Evolutionary conservation across 2,888 invertebrate species (phyloP), one percentile per base, ranked within the genome.

Genomic region (Metellina segmentata): DNA sequence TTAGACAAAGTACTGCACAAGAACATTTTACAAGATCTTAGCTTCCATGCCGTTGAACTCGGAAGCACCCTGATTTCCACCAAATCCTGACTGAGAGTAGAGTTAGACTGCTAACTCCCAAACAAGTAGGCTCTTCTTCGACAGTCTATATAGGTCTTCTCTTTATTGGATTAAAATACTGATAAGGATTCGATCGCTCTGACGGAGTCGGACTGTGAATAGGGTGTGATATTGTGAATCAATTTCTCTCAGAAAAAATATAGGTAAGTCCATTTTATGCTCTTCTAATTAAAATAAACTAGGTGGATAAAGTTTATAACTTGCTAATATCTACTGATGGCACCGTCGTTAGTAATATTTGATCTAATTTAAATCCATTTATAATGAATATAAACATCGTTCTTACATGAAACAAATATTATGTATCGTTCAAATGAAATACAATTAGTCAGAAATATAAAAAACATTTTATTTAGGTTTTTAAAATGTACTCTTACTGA

Each of bases 101-200:
- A 61, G 61, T 16, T 16, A 61, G 61, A 61, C 61, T 61, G 61
- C 0, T 61, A 61, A 61, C 61, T 16, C 61, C 61, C 13, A 61
- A 61, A 61, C 61, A 61, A 61, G 61, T 13, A 5, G 13, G 61
- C 16, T 8, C 61, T 16, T 11, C 7, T 6, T 5, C 61, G 16
- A 11, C 16, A 16, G 11, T 61, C 61, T 16, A 16, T 85, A 53
- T 61, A 75, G 53, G 85, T 85, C 85, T 85, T 85, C 85, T 75
- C 70, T 53, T 85, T 85, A 85, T 85, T 85, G 75, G 85, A 85
- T 85, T 85, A 85, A 52, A 53, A 52, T 81, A 53, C 53, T 75
- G 61, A 61, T 85, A 52, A 85, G 85, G 53, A 75, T 74, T 85
- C 85, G 48, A 75, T 61, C 49, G 16, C 13, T 13, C 34, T 20